Evolutionary conservation across 2,888 invertebrate genomes (phyloP).

Genomic region (Homarus gammarus): DNA sequence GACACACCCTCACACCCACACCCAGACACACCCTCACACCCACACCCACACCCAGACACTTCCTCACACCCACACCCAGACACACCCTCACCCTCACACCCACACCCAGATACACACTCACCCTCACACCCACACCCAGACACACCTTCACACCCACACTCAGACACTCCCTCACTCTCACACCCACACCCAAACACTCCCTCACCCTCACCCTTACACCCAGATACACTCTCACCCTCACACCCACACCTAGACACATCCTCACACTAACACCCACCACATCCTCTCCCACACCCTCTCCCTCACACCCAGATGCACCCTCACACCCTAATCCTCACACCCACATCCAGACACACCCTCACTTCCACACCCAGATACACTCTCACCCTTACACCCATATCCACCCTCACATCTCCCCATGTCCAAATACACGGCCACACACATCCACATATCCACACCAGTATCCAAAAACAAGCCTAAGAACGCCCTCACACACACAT

Average conservation of each 20-base stretch:
- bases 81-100: no score
- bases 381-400: conserved; percentile 71
- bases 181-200: conserved; percentile 81
- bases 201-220: no score
- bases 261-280: no score
- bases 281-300: no score
- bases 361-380: conserved; percentile 81
- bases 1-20: no score
- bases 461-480: conserved; percentile 69
- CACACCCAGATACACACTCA: no score
- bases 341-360: conserved; percentile 9
- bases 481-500: not conserved
- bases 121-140: not conserved
- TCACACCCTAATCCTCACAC: conserved; percentile 29
- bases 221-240: conserved; percentile 18
- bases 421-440: not conserved
- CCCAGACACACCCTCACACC: no score
- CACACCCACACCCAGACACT: no score
- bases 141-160: not conserved
- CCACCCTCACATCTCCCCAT: conserved; percentile 19
- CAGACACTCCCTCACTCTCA: conserved; percentile 14
- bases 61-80: no score
- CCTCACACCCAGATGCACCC: conserved; percentile 5
- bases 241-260: conserved; percentile 81
- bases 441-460: conserved; percentile 81